Conservation (phyloP, 2,113 vertebrate genomes). For the Phylloscopus whistleri region DNA sequence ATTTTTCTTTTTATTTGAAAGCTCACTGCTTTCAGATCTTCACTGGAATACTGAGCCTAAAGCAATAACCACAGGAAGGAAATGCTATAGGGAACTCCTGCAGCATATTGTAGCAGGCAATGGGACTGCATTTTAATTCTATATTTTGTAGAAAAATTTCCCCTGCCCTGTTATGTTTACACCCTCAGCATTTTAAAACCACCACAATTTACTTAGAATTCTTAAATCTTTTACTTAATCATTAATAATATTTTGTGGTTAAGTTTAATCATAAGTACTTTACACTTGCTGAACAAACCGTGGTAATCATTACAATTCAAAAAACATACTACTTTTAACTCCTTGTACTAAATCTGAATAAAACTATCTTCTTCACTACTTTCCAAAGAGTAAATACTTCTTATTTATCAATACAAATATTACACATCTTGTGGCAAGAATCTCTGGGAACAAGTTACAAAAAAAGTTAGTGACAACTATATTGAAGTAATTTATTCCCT, state of each 20-base stretch:
- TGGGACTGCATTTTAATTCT: background rate
- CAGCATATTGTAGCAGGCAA: background rate
- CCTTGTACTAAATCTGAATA: background rate
- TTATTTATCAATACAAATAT: background rate
- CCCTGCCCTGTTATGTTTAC: background rate
- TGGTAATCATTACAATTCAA: background rate
- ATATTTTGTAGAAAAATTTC: background rate
- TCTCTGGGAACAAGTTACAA: background rate
- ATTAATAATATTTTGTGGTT: background rate
- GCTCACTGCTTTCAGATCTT: slow-evolving; percentile 7
- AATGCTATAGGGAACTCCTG: background rate
- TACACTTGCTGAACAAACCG: background rate
- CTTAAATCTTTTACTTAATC: background rate
- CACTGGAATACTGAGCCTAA: background rate
- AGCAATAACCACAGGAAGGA: slow-evolving; percentile 3
- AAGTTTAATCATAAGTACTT: background rate
- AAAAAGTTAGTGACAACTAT: background rate
- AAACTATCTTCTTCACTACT: background rate
- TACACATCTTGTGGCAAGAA: background rate
- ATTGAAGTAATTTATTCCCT: background rate
- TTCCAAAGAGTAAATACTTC: background rate
- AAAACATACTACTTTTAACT: background rate
- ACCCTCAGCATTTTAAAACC: background rate
- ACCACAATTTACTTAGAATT: background rate
- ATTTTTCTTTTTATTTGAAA: slow-evolving; percentile 18